Conservation (phyloP, 2,113 vertebrate genomes). For the Polyodon spathula region DNA sequence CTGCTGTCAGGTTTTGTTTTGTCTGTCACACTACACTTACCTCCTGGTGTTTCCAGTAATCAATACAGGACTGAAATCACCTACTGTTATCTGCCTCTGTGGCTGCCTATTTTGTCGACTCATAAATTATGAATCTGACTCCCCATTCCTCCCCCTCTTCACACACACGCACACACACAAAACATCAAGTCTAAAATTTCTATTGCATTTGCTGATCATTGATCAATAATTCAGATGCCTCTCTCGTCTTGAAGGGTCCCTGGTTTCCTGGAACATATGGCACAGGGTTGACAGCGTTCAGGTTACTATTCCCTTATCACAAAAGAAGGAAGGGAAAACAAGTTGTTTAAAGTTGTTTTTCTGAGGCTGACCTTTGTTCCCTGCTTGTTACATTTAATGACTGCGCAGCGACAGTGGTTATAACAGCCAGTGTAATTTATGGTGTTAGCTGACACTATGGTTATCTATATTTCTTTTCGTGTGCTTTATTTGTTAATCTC, state of each 20-base stretch:
- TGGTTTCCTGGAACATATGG: constrained; percentile 84
- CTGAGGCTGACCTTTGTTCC: constrained; percentile 35
- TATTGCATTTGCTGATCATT: constrained; percentile 97
- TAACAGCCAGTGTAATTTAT: constrained; percentile 57
- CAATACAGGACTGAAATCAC: constrained; percentile 92
- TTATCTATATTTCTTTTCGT: constrained; percentile 46
- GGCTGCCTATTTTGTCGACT: constrained; percentile 93
- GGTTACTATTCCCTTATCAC: constrained; percentile 59
- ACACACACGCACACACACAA: constrained; percentile 36
- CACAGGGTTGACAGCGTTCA: constrained; percentile 55
- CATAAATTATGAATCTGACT: constrained; percentile 90
- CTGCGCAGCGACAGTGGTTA: constrained; percentile 31
- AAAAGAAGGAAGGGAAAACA: constrained; percentile 51
- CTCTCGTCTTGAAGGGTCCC: constrained; percentile 78
- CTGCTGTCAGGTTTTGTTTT: constrained; percentile 69
- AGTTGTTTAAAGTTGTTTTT: constrained; percentile 54
- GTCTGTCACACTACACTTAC: constrained; percentile 83
- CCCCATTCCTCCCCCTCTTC: constrained; percentile 30
- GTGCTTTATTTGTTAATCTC: constrained; percentile 39
- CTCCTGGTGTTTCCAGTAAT: constrained; percentile 93
- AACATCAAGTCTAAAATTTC: constrained; percentile 92
- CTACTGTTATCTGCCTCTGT: constrained; percentile 79
- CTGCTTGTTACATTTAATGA: constrained; percentile 41
- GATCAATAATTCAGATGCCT: constrained; percentile 94
- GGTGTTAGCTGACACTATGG: constrained; percentile 39